Evolutionary conservation across 2,113 vertebrate species (phyloP).

Genomic region (Lycaon pictus): DNA sequence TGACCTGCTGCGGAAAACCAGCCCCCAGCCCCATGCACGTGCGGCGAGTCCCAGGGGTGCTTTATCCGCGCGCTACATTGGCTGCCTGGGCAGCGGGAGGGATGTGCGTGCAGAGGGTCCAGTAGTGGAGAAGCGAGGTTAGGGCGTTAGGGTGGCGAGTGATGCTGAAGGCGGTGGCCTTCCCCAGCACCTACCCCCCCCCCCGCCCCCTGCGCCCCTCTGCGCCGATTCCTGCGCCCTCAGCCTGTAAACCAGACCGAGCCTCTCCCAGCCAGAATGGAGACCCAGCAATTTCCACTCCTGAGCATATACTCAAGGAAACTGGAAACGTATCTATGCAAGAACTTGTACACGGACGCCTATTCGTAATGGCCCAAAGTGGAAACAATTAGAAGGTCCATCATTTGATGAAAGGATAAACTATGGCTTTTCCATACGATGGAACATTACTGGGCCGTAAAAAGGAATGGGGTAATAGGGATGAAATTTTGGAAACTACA

Average conservation of each 20-base stretch:
- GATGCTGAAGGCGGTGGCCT: neutral
- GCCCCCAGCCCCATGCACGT: neutral
- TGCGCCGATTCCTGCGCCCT: neutral
- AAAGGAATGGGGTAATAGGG: slow-evolving; percentile 41
- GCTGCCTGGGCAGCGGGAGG: neutral
- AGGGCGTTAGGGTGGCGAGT: neutral
- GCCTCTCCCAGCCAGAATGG: neutral
- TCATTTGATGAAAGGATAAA: neutral
- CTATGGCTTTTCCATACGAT: neutral
- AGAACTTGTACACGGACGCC: neutral
- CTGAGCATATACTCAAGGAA: neutral
- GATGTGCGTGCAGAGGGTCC: neutral
- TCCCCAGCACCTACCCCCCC: neutral
- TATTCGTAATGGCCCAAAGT: neutral
- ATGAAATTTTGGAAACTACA: slow-evolving; percentile 12
- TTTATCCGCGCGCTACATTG: neutral
- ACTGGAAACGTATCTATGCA: neutral
- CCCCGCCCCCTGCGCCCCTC: neutral
- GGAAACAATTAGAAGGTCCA: neutral
- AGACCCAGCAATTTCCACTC: slow-evolving; percentile 1
- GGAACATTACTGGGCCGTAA: slow-evolving; percentile 13
- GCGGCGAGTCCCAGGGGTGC: neutral
- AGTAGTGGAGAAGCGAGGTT: neutral
- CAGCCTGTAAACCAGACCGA: slow-evolving; percentile 37
- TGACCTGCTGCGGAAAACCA: neutral